phyloP scores from a whole-genome alignment of 2,113 vertebrate genomes.

The Morone chrysops region DNA sequence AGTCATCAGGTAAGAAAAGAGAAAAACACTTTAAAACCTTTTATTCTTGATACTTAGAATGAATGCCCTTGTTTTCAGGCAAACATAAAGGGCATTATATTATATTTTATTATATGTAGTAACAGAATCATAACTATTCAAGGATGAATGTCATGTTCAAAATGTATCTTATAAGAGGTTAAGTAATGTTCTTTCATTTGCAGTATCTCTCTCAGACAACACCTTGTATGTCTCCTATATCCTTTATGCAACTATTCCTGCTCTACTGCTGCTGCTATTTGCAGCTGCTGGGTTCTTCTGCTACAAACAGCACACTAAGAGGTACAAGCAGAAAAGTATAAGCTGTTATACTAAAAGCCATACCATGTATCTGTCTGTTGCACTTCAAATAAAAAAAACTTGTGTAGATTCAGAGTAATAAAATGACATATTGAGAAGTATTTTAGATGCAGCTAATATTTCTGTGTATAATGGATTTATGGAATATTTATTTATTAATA shows the following conservation, averaged over 20 bases:
- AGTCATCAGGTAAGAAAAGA: slow-evolving; percentile 83
- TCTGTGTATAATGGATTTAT: not conserved
- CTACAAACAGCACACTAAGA: slow-evolving; percentile 82
- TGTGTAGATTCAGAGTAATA: not conserved
- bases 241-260: slow-evolving; percentile 86
- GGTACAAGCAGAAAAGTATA: slow-evolving; percentile 52
- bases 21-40: not conserved
- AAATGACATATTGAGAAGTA: not conserved
- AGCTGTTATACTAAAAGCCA: not conserved
- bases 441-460: not conserved
- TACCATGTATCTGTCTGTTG: not conserved
- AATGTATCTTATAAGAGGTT: not conserved
- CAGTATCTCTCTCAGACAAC: slow-evolving; percentile 82
- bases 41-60: not conserved
- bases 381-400: not conserved
- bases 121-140: not conserved
- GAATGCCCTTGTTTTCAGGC: no score
- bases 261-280: slow-evolving; percentile 87
- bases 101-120: not conserved
- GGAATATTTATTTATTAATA: not conserved
- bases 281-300: slow-evolving; percentile 83
- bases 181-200: slow-evolving; percentile 24
- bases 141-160: not conserved
- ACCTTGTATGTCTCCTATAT: slow-evolving; percentile 85
- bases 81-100: no score